Evolutionary conservation across 2,888 invertebrate species (phyloP).

Genomic region (Eupithecia exiguata): DNA sequence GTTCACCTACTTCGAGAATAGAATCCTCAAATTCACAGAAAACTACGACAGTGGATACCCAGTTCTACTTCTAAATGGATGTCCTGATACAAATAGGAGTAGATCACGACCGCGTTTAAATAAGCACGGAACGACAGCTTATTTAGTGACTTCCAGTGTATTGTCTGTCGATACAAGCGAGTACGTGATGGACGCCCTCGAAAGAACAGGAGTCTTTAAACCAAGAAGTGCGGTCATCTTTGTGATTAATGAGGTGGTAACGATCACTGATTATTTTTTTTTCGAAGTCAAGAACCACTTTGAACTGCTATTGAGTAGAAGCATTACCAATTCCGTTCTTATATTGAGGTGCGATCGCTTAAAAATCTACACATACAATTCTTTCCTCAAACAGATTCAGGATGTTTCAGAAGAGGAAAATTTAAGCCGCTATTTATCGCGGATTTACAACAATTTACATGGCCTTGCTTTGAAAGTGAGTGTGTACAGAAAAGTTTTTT

Average conservation of each 20-base stretch:
- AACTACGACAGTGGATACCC: slow-evolving; percentile 70
- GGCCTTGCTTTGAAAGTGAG: slow-evolving; percentile 66
- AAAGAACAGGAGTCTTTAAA: slow-evolving; percentile 73
- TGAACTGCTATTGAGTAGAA: slow-evolving; percentile 77
- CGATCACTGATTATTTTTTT: slow-evolving; percentile 66
- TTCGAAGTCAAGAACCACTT: slow-evolving; percentile 76
- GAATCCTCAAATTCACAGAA: slow-evolving; percentile 73
- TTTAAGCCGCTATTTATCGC: slow-evolving; percentile 54
- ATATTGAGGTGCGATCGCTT: slow-evolving; percentile 64
- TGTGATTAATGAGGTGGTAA: slow-evolving; percentile 64
- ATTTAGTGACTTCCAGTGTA: slow-evolving; percentile 68
- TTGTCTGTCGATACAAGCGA: slow-evolving; percentile 67
- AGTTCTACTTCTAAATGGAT: slow-evolving; percentile 72
- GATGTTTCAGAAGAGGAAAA: slow-evolving; percentile 72
- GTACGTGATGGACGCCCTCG: slow-evolving; percentile 61
- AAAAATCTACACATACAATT: slow-evolving; percentile 80
- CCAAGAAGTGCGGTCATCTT: slow-evolving; percentile 74
- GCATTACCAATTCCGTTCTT: slow-evolving; percentile 79
- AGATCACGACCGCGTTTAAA: slow-evolving; percentile 69
- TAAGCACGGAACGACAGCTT: slow-evolving; percentile 73
- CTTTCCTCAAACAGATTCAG: slow-evolving; percentile 70
- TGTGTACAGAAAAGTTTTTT: slow-evolving; percentile 67
- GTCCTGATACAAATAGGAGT: slow-evolving; percentile 61
- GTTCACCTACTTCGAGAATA: slow-evolving; percentile 77
- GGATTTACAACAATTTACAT: slow-evolving; percentile 67